Percentiles rank a stretch among this genome's conserved stretches.
phyloP scores from a whole-genome alignment of 30 jellyfish, hydroid and myxozoan genomes.

The Catostylus mosaicus region DNA sequence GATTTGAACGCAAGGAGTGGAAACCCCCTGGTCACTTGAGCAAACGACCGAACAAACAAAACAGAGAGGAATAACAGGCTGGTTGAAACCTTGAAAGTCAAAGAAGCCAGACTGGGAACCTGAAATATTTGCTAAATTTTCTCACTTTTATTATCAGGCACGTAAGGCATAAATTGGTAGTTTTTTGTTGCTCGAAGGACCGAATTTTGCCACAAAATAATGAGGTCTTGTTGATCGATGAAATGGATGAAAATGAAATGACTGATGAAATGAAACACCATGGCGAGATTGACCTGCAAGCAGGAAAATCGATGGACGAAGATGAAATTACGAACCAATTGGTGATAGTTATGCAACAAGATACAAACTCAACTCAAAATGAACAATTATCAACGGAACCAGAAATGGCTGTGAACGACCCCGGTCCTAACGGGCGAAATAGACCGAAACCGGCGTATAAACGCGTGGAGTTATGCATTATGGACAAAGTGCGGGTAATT shows the following conservation, averaged over 20 bases:
- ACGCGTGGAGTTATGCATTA: slow-evolving; percentile 65
- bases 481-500: slow-evolving; percentile 61
- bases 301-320: background rate
- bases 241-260: no score
- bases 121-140: background rate
- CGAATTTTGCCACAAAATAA: no score
- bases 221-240: no score
- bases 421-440: slow-evolving; percentile 15
- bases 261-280: no score
- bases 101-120: background rate
- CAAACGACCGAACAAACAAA: background rate
- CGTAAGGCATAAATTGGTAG: no score
- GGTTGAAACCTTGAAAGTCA: background rate
- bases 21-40: background rate
- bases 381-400: background rate
- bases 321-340: background rate
- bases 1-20: no score
- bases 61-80: background rate
- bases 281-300: no score
- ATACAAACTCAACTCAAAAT: background rate
- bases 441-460: slow-evolving; percentile 16
- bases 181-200: no score
- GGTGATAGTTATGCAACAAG: background rate
- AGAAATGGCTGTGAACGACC: background rate
- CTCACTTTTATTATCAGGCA: no score